These are phyloP conservation scores for Apogon talboti DNA, from an alignment of 2,797 vertebrate species.

Conservation along the genomic window DNA sequence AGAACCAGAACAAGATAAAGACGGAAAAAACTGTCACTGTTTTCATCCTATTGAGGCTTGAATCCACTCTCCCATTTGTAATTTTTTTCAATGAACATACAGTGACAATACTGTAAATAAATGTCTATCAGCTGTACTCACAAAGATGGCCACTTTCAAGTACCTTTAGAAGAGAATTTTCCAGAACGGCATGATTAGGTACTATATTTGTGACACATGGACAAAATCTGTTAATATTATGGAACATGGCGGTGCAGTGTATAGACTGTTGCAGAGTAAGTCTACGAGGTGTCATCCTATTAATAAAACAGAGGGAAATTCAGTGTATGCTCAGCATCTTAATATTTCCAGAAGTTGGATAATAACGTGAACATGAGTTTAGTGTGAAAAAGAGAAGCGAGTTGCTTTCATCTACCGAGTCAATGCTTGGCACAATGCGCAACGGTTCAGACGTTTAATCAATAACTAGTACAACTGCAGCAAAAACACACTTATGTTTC, in stretches of 20 bases:
- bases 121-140: not conserved
- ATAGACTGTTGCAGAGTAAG: not conserved
- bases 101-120: not conserved
- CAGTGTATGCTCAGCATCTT: not conserved
- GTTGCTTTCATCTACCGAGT: not conserved
- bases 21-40: too few species aligned
- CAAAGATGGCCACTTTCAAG: too few species aligned
- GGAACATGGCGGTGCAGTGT: not conserved
- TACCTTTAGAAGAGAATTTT: not conserved
- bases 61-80: too few species aligned
- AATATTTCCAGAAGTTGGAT: not conserved
- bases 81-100: not conserved
- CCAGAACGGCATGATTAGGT: not conserved
- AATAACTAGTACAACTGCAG: not conserved
- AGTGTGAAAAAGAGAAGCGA: not conserved
- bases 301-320: slow-evolving; percentile 20
- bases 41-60: too few species aligned
- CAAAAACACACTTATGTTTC: not conserved
- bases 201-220: not conserved
- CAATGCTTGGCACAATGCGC: not conserved
- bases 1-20: not conserved
- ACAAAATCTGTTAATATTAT: not conserved
- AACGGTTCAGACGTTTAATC: not conserved
- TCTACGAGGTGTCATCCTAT: not conserved
- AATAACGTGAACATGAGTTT: not conserved